Conservation (phyloP, 2,888 invertebrate genomes). For the Pterostichus niger region DNA sequence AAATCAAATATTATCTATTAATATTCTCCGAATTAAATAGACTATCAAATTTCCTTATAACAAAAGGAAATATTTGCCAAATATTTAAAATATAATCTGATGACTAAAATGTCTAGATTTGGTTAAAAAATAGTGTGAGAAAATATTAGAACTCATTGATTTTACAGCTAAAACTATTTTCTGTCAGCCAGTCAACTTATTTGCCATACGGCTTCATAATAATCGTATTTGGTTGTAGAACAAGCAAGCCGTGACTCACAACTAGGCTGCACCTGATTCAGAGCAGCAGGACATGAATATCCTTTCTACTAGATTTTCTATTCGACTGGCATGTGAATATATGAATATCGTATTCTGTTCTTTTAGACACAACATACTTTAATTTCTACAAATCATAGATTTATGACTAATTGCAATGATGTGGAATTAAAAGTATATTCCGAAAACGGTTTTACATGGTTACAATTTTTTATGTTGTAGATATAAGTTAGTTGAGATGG, state of each 20-base stretch:
- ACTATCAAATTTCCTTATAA: too few species aligned
- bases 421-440: too few species aligned
- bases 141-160: conserved; percentile 21
- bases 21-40: too few species aligned
- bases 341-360: conserved; percentile 10
- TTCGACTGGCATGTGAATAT: conserved; percentile 34
- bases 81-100: too few species aligned
- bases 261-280: conserved; percentile 21
- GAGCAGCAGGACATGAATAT: conserved; percentile 28
- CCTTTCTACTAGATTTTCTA: conserved; percentile 49
- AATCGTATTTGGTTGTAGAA: conserved; percentile 56
- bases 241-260: conserved; percentile 21
- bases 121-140: neutral
- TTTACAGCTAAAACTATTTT: conserved; percentile 16
- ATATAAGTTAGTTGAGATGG: too few species aligned
- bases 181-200: neutral
- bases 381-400: neutral
- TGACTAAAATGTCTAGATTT: too few species aligned
- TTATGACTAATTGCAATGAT: neutral
- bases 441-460: too few species aligned
- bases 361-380: neutral
- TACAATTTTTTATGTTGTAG: too few species aligned
- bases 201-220: conserved; percentile 53
- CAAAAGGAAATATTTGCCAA: too few species aligned
- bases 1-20: too few species aligned